Evolutionary conservation across 2,797 vertebrate species (phyloP).

Genomic region (Ctenochaetus hawaiiensis): DNA sequence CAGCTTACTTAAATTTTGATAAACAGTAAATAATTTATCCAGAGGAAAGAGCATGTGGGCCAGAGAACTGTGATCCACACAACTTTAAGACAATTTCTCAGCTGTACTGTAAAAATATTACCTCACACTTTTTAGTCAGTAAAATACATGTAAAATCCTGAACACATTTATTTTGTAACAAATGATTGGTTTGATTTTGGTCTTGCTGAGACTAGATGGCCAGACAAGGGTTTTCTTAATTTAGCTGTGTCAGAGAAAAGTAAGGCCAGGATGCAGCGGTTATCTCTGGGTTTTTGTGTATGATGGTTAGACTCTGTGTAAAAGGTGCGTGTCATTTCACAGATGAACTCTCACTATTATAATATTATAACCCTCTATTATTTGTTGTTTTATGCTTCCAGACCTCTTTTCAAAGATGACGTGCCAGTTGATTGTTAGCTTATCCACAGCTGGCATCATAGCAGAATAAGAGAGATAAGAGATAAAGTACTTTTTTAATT

Average conservation of each 20-base stretch:
- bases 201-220: neutral
- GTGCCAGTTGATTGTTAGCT: too few species aligned
- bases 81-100: constrained; percentile 23
- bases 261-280: neutral
- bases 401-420: too few species aligned
- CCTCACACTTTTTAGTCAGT: neutral
- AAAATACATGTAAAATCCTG: neutral
- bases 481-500: too few species aligned
- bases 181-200: neutral
- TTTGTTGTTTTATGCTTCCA: too few species aligned
- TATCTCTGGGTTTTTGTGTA: neutral
- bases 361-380: too few species aligned
- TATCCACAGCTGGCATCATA: too few species aligned
- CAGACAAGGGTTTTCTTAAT: neutral
- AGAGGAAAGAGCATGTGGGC: constrained; percentile 53
- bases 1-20: constrained; percentile 61
- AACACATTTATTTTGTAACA: neutral
- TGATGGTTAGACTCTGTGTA: neutral
- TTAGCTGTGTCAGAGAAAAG: neutral
- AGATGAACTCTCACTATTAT: too few species aligned
- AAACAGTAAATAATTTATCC: constrained; percentile 77
- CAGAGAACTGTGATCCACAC: constrained; percentile 56
- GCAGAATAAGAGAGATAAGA: too few species aligned
- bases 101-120: neutral
- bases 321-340: too few species aligned